Evolutionary conservation across 2,113 vertebrate genomes (phyloP).

Genomic region (Pelecanoides urinatrix): DNA sequence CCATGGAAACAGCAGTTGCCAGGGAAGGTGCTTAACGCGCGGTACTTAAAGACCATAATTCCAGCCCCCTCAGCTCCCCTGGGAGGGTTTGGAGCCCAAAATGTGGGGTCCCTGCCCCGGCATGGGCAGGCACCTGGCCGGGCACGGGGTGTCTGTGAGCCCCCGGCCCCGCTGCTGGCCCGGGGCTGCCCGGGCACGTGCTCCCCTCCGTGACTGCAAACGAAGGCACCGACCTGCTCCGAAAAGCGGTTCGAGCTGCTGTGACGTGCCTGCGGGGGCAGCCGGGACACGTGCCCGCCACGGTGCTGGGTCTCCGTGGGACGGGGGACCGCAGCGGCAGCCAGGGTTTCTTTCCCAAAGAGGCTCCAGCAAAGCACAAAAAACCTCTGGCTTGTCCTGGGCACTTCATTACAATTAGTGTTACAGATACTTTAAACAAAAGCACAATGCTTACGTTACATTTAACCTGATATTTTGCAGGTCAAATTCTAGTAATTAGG

Average conservation of each 20-base stretch:
- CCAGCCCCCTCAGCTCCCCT: neutral
- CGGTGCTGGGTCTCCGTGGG: accelerated
- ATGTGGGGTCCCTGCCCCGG: accelerated
- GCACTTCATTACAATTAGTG: accelerated
- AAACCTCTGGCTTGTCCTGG: neutral
- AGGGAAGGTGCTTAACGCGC: neutral
- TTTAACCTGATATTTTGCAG: neutral
- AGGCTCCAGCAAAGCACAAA: neutral
- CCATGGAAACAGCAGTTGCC: constrained; percentile 28
- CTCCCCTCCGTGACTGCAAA: neutral
- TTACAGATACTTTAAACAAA: neutral
- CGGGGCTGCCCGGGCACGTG: accelerated
- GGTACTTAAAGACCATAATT: neutral
- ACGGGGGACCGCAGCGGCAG: neutral
- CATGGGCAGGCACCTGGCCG: accelerated
- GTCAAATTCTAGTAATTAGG: neutral
- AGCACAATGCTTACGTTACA: accelerated
- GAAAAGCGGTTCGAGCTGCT: accelerated
- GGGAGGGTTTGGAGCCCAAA: neutral
- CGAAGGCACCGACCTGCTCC: accelerated
- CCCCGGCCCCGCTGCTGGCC: neutral
- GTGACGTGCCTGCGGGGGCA: accelerated
- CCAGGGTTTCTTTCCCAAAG: neutral
- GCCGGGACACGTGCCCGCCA: accelerated
- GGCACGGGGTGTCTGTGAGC: neutral